Conservation (phyloP, 1,140 invertebrate genomes). For the Aphelenchoides avenae region DNA sequence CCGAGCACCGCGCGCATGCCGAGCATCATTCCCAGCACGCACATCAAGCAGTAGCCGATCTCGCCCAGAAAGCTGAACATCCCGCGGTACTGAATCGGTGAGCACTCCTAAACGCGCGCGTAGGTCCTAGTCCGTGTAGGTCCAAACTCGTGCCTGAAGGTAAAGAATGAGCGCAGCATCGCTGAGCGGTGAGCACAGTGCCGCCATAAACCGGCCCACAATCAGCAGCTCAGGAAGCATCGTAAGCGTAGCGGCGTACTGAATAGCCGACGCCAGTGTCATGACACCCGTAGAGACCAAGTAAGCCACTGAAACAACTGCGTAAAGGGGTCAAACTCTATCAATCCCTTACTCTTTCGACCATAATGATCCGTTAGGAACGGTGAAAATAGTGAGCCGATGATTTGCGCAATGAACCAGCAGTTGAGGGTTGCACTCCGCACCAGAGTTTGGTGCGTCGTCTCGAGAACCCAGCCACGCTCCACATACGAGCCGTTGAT, state of each 20-base stretch:
- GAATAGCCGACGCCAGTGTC: constrained; percentile 42
- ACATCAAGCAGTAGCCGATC: constrained; percentile 49
- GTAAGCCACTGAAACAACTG: constrained; percentile 43
- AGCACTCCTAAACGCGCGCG: constrained; percentile 30
- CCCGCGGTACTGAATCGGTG: constrained; percentile 36
- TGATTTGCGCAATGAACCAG: constrained; percentile 47
- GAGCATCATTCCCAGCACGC: constrained; percentile 46
- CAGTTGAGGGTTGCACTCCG: constrained; percentile 38
- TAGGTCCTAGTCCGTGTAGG: constrained; percentile 6
- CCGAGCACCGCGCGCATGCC: constrained; percentile 45
- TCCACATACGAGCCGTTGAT: constrained; percentile 30
- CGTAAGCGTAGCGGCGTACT: constrained; percentile 33
- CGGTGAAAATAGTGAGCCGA: constrained; percentile 44
- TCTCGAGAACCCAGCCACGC: constrained; percentile 24
- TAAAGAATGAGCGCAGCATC: constrained; percentile 46
- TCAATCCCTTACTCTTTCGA: constrained; percentile 36
- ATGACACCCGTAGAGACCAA: constrained; percentile 34
- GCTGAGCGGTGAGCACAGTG: constrained; percentile 36
- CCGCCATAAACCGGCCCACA: constrained; percentile 41
- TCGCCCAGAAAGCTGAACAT: constrained; percentile 45
- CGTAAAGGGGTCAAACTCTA: neutral
- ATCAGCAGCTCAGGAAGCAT: constrained; percentile 44
- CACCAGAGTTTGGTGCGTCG: constrained; percentile 26
- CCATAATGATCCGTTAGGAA: constrained; percentile 42
- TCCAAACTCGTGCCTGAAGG: constrained; percentile 28